These are phyloP conservation scores for Propithecus coquereli DNA, from an alignment of 2,113 vertebrate species.

Conservation along the genomic window DNA sequence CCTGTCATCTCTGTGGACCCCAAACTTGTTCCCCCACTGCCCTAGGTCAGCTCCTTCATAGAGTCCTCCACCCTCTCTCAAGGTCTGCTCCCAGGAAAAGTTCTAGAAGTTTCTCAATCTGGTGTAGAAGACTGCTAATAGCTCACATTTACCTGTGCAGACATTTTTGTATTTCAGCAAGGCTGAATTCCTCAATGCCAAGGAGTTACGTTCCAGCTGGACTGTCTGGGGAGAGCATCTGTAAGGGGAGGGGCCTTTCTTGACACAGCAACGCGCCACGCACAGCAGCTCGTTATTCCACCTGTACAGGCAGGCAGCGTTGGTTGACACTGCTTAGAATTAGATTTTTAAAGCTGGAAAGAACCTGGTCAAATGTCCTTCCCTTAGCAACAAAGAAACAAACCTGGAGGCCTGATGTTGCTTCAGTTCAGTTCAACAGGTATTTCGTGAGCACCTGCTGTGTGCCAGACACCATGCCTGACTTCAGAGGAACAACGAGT, in stretches of 20 bases:
- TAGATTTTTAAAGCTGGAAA: not conserved
- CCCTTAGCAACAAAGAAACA: not conserved
- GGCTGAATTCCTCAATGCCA: not conserved
- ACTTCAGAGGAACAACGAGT: not conserved
- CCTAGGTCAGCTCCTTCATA: not conserved
- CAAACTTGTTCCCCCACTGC: not conserved
- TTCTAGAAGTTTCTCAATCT: not conserved
- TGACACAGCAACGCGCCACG: no score
- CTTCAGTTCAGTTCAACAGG: not conserved
- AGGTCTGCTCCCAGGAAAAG: not conserved
- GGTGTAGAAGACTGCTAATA: not conserved
- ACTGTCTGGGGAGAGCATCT: no score
- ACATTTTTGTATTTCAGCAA: not conserved
- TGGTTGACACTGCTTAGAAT: not conserved
- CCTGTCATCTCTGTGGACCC: not conserved
- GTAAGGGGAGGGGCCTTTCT: no score
- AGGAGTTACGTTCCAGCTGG: not conserved
- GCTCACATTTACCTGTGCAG: not conserved
- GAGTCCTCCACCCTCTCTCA: not conserved
- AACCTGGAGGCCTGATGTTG: not conserved
- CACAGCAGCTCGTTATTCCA: no score
- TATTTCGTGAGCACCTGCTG: not conserved
- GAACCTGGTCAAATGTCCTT: not conserved
- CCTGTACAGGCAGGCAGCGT: not conserved
- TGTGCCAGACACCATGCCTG: not conserved